Evolutionary conservation across 2,113 vertebrate genomes (phyloP).

Genomic region (Antidorcas marsupialis): DNA sequence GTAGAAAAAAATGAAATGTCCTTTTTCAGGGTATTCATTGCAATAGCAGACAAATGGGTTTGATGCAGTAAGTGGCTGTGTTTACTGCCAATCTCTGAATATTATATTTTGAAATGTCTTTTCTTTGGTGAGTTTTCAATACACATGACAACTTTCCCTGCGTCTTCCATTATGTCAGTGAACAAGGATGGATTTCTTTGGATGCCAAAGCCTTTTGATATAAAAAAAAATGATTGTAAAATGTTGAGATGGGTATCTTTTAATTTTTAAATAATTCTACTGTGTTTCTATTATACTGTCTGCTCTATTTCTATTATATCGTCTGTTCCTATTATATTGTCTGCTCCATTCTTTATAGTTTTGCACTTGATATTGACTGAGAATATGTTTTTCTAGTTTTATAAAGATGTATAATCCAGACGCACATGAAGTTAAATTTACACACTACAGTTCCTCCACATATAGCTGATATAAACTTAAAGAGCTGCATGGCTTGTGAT

Average conservation of each 20-base stretch:
- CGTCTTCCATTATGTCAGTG: not conserved
- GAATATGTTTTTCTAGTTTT: not conserved
- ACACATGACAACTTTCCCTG: not conserved
- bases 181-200: not conserved
- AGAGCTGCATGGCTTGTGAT: not conserved
- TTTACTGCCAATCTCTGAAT: not conserved
- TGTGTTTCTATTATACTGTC: not conserved
- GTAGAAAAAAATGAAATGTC: not conserved
- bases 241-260: not conserved
- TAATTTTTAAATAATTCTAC: not conserved
- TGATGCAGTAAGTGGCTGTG: not conserved
- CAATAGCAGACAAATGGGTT: not conserved
- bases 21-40: not conserved
- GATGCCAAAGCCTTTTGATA: not conserved
- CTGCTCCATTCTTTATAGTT: not conserved
- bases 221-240: not conserved
- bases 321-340: not conserved
- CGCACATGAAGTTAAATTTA: not conserved
- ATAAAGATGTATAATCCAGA: not conserved
- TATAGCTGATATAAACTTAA: not conserved
- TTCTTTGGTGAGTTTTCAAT: not conserved
- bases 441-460: not conserved
- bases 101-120: not conserved
- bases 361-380: slow-evolving; percentile 5
- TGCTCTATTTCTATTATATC: not conserved